Conservation (phyloP, 2,797 vertebrate species). For the Aselliscus stoliczkanus region DNA sequence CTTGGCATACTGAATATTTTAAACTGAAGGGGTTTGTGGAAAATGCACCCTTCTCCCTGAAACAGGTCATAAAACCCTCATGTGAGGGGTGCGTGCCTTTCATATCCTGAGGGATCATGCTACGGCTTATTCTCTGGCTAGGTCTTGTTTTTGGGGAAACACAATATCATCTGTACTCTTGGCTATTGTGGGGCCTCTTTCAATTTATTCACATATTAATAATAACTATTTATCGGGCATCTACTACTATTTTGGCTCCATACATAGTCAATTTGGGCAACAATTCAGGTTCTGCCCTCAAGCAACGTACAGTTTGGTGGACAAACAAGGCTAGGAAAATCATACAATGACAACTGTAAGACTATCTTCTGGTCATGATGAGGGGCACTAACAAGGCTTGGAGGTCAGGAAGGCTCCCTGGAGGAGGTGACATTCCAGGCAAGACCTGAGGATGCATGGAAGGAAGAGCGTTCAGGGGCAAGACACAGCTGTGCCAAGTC, state of each 20-base stretch:
- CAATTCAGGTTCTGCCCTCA: neutral
- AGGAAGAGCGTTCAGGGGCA: neutral
- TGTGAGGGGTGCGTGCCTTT: too few species aligned
- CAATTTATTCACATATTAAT: neutral
- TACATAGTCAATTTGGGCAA: neutral
- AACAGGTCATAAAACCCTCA: too few species aligned
- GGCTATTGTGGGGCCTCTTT: neutral
- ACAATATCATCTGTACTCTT: too few species aligned
- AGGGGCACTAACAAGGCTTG: neutral
- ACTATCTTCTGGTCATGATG: fast-evolving
- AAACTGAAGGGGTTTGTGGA: too few species aligned
- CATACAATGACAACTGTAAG: neutral
- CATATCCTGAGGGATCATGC: too few species aligned
- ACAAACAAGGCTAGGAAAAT: neutral
- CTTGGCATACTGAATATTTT: too few species aligned
- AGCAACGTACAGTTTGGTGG: slow-evolving; percentile 5
- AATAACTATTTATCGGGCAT: neutral
- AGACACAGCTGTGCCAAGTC: neutral
- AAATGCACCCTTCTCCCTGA: too few species aligned
- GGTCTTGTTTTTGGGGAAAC: too few species aligned
- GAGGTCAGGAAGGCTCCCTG: neutral
- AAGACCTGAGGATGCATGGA: neutral
- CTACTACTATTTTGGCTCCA: neutral
- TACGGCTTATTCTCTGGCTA: too few species aligned
- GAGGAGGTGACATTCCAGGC: neutral